These are phyloP conservation scores for Apis florea DNA, from an alignment of 1,140 invertebrate genomes.

Conservation along the genomic window DNA sequence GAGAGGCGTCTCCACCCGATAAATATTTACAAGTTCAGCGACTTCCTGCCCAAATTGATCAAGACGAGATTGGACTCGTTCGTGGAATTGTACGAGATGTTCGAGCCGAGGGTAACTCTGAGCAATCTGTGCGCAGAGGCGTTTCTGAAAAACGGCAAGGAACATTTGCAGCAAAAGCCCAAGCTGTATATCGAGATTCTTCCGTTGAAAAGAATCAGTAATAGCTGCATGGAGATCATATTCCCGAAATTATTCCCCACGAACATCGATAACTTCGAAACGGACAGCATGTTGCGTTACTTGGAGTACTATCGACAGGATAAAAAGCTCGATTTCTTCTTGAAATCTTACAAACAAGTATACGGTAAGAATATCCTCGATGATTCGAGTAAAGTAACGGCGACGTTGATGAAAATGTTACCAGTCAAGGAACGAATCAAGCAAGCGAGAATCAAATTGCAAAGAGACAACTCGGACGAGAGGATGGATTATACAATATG, in stretches of 20 bases:
- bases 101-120: conserved; percentile 42
- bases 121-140: conserved; percentile 56
- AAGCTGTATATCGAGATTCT: conserved; percentile 53
- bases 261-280: conserved; percentile 40
- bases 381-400: conserved; percentile 39
- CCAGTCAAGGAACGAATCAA: conserved; percentile 59
- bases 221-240: conserved; percentile 58
- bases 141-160: conserved; percentile 65
- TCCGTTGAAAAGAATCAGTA: conserved; percentile 57
- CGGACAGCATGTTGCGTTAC: conserved; percentile 42
- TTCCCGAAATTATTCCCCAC: conserved; percentile 61
- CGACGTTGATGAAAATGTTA: conserved; percentile 58
- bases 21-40: conserved; percentile 39
- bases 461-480: neutral
- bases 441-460: conserved; percentile 66
- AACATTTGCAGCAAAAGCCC: conserved; percentile 56
- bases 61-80: conserved; percentile 54
- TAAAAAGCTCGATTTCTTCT: conserved; percentile 52
- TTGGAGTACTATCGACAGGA: conserved; percentile 63
- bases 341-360: conserved; percentile 56
- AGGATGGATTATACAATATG: neutral
- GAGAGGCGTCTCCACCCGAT: neutral
- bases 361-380: conserved; percentile 62
- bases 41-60: conserved; percentile 54
- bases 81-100: conserved; percentile 52